Percentiles rank a stretch among this genome's conserved stretches.
Conservation (phyloP, 2,888 invertebrate genomes). For the Smittia aterrima region DNA sequence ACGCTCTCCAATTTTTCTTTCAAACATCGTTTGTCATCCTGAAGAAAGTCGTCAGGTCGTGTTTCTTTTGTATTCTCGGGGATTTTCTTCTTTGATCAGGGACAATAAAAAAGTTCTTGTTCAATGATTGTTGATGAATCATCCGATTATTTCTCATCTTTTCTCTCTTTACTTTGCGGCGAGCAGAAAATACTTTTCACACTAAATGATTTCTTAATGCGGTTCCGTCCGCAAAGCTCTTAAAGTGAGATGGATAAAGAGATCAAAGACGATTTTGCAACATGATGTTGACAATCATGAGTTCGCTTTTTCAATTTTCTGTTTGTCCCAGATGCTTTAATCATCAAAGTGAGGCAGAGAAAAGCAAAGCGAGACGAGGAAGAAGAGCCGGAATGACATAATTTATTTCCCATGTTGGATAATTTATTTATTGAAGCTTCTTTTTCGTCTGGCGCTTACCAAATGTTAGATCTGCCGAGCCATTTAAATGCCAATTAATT, state of each 20-base stretch:
- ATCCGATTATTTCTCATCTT: neutral
- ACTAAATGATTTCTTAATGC: neutral
- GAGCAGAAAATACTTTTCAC: neutral
- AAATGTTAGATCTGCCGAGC: neutral
- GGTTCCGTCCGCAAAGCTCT: neutral
- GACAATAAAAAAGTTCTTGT: neutral
- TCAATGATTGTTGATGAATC: neutral
- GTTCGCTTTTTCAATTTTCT: neutral
- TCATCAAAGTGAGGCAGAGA: neutral
- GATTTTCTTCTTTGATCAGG: neutral
- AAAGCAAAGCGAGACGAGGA: neutral
- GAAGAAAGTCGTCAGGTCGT: neutral
- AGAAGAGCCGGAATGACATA: neutral
- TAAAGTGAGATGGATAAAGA: neutral
- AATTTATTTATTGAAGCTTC: neutral
- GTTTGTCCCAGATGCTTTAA: neutral
- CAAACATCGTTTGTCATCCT: neutral
- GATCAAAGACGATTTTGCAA: neutral
- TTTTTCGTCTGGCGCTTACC: neutral
- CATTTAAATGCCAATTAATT: conserved; percentile 17
- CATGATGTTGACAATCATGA: too few relatives aligned
- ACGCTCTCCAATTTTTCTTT: too few relatives aligned
- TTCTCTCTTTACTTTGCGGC: too few relatives aligned
- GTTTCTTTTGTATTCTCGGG: neutral
- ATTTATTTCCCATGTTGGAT: neutral